Evolutionary conservation across 1,140 invertebrate genomes (phyloP), one percentile per base, ranked within the genome.

Genomic region (Drosophila chauvacae): DNA sequence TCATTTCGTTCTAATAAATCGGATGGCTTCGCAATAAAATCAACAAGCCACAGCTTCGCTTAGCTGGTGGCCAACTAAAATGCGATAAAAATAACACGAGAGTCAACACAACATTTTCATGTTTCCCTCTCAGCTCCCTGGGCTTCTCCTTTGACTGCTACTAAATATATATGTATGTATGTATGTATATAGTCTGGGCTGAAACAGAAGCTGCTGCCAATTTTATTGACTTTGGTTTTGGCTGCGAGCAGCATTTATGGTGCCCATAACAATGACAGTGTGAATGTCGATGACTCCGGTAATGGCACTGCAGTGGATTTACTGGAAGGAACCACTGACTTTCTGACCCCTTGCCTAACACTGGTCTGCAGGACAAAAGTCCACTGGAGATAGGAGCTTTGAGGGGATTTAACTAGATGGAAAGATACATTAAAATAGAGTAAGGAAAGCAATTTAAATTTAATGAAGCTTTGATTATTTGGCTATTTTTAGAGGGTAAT

Each of bases 1-100:
- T 90, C 72, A 87, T 83, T 88, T 68, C 72, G 59, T 73, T 64
- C 84, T 80, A 80, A 84, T 90, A 88, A 88, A 88, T 84, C 85
- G 87, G 71, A 55, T 72, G 80, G 70, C 63, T 73, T 45, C 30
- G 80, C 68, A 73, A 90, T 90, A 90, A 88, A 88, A 90, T 77
- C 80, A 74, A 71, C 39, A 70, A 77, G 48, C 71, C 71, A 77
- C 50, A 68, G 62, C 62, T 37, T 75, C 53, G 60, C 65, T 70
- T 66, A 41, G 72, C 47, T 77, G 73, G 73, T 66, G 63, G 59
- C 70, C 73, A 90, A 87, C 80, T 87, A 80, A 87, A 87, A 58
- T 77, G 85, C 70, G 71, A 88, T 88, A 88, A 88, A 88, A 88
- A 71, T 72, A 78, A 77, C 77, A 83, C 82, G 65, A 87, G 80